Conservation (phyloP, 2,797 vertebrate genomes). For the Rhyacichthys aspro region DNA sequence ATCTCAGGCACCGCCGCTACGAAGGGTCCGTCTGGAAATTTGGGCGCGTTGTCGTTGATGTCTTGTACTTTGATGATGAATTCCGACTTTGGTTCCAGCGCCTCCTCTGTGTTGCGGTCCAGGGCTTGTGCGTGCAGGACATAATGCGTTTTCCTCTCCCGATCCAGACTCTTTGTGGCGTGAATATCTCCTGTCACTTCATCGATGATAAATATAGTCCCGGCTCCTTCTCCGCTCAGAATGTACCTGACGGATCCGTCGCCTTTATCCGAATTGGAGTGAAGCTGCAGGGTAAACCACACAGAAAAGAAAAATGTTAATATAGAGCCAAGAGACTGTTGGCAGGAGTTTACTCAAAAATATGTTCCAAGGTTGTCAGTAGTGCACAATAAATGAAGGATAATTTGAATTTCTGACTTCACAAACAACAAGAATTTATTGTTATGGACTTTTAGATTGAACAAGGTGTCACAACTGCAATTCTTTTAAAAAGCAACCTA, state of each 20-base stretch:
- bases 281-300: slow-evolving; percentile 82
- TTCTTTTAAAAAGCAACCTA: no score
- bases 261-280: slow-evolving; percentile 99
- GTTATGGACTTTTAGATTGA: no score
- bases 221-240: slow-evolving; percentile 95
- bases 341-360: no score
- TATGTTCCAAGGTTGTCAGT: neutral
- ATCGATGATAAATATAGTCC: slow-evolving; percentile 96
- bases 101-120: slow-evolving; percentile 92
- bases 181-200: slow-evolving; percentile 98
- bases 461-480: no score
- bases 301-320: slow-evolving; percentile 37
- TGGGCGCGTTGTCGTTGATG: slow-evolving; percentile 99
- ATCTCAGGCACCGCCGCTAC: slow-evolving; percentile 95
- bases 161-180: slow-evolving; percentile 95
- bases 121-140: slow-evolving; percentile 96
- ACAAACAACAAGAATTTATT: no score
- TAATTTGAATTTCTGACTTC: no score
- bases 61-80: slow-evolving; percentile 99
- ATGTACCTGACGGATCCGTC: slow-evolving; percentile 98
- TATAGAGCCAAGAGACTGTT: no score
- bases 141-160: slow-evolving; percentile 95
- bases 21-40: slow-evolving; percentile 95
- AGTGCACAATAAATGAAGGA: neutral
- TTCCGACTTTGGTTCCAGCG: slow-evolving; percentile 96